These are phyloP conservation scores for Hystrix brachyura DNA, from an alignment of 2,113 vertebrate genomes.

Conservation along the genomic window DNA sequence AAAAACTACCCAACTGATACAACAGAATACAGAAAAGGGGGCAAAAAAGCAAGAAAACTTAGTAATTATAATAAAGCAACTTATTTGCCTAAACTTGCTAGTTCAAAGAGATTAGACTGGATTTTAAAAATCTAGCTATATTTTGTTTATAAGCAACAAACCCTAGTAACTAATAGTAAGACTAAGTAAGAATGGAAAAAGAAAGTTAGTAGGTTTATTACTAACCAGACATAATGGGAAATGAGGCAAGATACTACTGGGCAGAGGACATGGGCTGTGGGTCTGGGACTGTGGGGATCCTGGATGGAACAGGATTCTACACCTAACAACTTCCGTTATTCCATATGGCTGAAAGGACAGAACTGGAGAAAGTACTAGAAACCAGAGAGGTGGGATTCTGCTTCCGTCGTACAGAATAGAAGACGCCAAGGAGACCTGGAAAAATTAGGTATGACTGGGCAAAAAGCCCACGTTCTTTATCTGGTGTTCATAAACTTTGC, in stretches of 20 bases:
- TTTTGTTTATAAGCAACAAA: not conserved
- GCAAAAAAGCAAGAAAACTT: not conserved
- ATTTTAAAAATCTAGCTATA: not conserved
- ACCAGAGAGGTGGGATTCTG: not conserved
- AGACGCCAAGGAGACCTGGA: not conserved
- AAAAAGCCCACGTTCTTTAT: not conserved
- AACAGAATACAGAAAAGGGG: not conserved
- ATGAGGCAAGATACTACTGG: not conserved
- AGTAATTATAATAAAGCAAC: not conserved
- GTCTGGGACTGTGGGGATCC: not conserved
- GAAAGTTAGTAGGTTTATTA: not conserved
- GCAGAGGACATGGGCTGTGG: not conserved
- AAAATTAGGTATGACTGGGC: not conserved
- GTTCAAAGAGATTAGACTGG: not conserved
- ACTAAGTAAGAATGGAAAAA: constrained; percentile 9
- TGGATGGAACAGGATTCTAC: not conserved
- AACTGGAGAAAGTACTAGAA: not conserved
- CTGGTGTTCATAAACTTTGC: not conserved
- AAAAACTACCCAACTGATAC: not conserved
- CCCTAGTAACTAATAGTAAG: not conserved
- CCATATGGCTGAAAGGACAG: not conserved
- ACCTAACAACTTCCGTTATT: not conserved
- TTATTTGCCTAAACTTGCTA: not conserved
- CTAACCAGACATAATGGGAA: not conserved
- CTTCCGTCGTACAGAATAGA: not conserved